These are phyloP conservation scores for Tiphia femorata DNA, from an alignment of 2,888 invertebrate species.

Conservation along the genomic window DNA sequence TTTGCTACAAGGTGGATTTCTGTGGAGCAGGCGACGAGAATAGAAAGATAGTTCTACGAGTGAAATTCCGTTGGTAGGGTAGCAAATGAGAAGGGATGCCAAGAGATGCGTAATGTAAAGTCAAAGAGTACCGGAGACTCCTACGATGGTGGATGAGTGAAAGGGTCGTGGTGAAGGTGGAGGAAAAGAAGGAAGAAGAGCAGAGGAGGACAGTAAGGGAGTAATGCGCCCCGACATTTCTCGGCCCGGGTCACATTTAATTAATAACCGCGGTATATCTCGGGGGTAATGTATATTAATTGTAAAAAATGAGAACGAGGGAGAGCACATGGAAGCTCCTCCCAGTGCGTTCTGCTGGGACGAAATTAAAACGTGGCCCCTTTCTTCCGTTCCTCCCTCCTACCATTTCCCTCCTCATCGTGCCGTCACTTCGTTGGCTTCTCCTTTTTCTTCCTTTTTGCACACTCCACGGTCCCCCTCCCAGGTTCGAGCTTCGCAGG, in stretches of 20 bases:
- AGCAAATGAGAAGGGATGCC: no score
- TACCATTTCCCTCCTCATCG: no score
- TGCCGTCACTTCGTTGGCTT: no score
- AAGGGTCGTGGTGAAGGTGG: background rate
- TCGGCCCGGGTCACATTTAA: slow-evolving; percentile 49
- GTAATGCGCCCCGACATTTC: slow-evolving; percentile 44
- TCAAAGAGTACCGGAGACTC: background rate
- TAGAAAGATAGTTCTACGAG: no score
- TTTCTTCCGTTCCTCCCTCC: background rate
- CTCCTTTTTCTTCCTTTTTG: no score
- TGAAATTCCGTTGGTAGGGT: no score
- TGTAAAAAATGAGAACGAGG: slow-evolving; percentile 25
- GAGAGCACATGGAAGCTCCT: background rate
- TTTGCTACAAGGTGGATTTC: no score
- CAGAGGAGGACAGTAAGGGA: slow-evolving; percentile 8
- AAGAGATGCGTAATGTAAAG: background rate
- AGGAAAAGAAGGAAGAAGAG: background rate
- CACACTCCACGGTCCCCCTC: no score
- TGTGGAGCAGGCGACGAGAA: no score
- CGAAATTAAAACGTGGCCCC: slow-evolving; percentile 22
- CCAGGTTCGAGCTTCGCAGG: no score
- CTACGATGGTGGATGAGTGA: background rate
- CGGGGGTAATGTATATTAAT: slow-evolving; percentile 51
- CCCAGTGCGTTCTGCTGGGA: background rate
- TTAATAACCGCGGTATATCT: slow-evolving; percentile 54